Evolutionary conservation across 2,888 invertebrate genomes (phyloP), one percentile per base, ranked within the genome.

Genomic region (Dicranocentrus wangi): DNA sequence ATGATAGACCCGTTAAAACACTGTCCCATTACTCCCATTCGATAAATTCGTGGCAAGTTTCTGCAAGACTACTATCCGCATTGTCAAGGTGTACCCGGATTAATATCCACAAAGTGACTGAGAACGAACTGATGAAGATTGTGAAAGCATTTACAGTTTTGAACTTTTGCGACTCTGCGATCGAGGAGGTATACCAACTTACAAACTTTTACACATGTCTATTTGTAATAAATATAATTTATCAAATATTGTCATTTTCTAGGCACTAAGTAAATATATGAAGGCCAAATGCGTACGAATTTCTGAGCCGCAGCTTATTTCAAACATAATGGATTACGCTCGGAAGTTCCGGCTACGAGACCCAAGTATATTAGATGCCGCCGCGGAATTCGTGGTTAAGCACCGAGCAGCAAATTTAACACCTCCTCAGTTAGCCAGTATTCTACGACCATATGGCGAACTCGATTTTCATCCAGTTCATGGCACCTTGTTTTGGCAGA

Each of bases 251-350:
- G 25, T 23, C n/a, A 85, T 89, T 90, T 42, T 92, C 85, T 90
- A 89, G 84, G 91, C 92, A 28, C 87, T 94, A 32, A 92, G 92
- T 87, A 91, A 92, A 84, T 93, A 92, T 87, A 89, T 93, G 83
- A 91, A 90, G 87, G 89, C 90, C 0, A 92, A 91, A 88, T 89
- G 90, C 5, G 76, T 82, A 2, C 87, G 87, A 79, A 86, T 88
- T 15, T 85, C 87, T 63, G 87, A 88, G 61, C 89, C 91, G 76
- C 89, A 90, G n/a, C 88, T 93, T n/a, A 88, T 93, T 51, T 90
- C 91, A 0, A 89, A 91, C 3, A 90, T 93, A 55, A 90, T 92
- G 87, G 91, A 92, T 86, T 93, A 92, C 87, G 93, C 92, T 86
- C 89, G 90, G 87, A 90, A 90, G 76, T 91, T 92, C 86, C 90